phyloP scores from a whole-genome alignment of 2,113 vertebrate species.

The Bufo gargarizans region DNA sequence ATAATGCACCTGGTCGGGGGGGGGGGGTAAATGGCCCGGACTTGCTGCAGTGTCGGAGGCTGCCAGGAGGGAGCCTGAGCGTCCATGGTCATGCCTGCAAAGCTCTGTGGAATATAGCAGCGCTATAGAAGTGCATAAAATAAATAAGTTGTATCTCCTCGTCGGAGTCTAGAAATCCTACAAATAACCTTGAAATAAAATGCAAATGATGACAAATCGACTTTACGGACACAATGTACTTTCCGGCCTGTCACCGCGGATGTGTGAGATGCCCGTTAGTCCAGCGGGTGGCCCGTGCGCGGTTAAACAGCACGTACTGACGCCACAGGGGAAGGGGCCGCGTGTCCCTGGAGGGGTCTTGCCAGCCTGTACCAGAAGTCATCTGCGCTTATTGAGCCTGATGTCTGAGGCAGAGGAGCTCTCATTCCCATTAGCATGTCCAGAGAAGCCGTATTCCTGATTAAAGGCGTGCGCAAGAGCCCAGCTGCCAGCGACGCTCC shows the following conservation, averaged over 20 bases:
- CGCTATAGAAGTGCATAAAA: too few relatives aligned
- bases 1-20: too few relatives aligned
- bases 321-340: slow-evolving; percentile 16
- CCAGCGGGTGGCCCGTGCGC: neutral
- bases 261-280: slow-evolving; percentile 9
- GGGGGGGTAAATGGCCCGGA: too few relatives aligned
- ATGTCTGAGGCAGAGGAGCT: slow-evolving; percentile 57
- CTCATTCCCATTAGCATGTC: slow-evolving; percentile 64
- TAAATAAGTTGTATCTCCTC: neutral
- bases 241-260: neutral
- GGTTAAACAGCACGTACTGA: neutral
- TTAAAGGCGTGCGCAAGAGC: slow-evolving; percentile 68
- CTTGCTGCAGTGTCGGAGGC: neutral
- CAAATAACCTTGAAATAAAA: neutral
- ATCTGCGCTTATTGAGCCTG: slow-evolving; percentile 44
- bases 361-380: slow-evolving; percentile 30
- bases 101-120: too few relatives aligned
- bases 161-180: neutral
- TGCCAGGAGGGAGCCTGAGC: neutral
- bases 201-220: neutral
- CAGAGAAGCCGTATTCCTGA: slow-evolving; percentile 62
- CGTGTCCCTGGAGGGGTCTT: neutral
- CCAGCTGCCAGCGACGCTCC: slow-evolving; percentile 66
- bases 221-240: neutral
- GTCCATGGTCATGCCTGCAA: too few relatives aligned